Percentiles rank a stretch among this genome's conserved stretches.
Evolutionary conservation across 2,888 invertebrate species (phyloP).

Genomic region (Tetramorium bicarinatum): DNA sequence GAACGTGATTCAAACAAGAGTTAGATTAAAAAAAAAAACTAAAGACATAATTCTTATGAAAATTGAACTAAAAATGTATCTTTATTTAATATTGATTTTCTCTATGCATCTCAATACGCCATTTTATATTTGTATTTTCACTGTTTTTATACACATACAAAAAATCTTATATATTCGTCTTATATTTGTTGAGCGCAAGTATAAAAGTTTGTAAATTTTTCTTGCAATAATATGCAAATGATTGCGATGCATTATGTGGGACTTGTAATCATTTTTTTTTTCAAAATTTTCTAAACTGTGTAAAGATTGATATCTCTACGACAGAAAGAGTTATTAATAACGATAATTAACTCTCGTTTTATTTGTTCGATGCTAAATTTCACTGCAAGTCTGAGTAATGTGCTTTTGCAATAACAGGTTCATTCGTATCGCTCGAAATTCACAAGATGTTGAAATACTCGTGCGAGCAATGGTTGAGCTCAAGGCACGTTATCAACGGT

Average conservation of each 20-base stretch:
- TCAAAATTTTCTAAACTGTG: neutral
- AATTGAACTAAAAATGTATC: neutral
- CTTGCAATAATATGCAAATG: neutral
- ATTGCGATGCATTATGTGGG: neutral
- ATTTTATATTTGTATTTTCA: neutral
- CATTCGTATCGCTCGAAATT: slow-evolving; percentile 14
- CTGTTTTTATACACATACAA: neutral
- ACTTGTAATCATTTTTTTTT: neutral
- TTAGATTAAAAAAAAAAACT: neutral
- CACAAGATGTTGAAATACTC: slow-evolving; percentile 10
- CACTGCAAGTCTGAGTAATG: neutral
- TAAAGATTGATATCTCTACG: neutral
- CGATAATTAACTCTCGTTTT: neutral
- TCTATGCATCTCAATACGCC: neutral
- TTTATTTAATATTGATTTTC: neutral
- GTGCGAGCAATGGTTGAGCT: slow-evolving; percentile 16
- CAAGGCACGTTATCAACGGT: slow-evolving; percentile 33
- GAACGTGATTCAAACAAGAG: neutral
- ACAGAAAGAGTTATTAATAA: neutral
- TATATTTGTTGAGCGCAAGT: neutral
- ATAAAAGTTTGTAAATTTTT: neutral
- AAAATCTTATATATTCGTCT: neutral
- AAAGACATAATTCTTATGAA: neutral
- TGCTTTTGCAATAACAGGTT: slow-evolving; percentile 22
- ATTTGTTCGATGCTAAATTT: neutral